Percentiles rank a stretch among this genome's conserved stretches.
Evolutionary conservation across 1,140 invertebrate genomes (phyloP).

Genomic region (Cydia amplana): DNA sequence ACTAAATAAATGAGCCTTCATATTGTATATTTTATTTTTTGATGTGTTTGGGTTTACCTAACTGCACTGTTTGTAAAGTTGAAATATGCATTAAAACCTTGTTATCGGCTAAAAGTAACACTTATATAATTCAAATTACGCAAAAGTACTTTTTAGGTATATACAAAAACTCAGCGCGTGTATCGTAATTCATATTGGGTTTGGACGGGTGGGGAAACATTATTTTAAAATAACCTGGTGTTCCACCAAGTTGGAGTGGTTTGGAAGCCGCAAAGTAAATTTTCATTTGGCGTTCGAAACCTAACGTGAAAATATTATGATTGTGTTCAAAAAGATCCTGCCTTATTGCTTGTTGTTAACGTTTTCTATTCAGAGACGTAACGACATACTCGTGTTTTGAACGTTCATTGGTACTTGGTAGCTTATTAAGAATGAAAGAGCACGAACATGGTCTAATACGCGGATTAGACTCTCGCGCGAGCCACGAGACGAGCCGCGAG

Average conservation of each 20-base stretch:
- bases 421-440: slow-evolving; percentile 20
- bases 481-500: too few species aligned
- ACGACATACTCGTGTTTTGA: neutral
- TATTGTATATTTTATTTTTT: neutral
- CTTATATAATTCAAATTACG: too few species aligned
- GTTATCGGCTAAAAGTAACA: too few species aligned
- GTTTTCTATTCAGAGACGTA: neutral
- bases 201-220: too few species aligned
- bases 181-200: too few species aligned
- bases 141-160: neutral
- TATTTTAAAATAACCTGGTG: neutral
- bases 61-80: neutral
- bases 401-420: slow-evolving; percentile 16
- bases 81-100: neutral
- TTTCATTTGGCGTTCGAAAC: neutral
- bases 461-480: too few species aligned
- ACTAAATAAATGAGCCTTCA: neutral
- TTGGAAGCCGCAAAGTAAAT: neutral
- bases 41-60: neutral
- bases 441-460: too few species aligned
- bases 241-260: neutral
- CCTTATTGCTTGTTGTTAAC: slow-evolving; percentile 7
- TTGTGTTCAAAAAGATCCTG: neutral
- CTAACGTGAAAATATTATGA: neutral
- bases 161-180: neutral